These are phyloP conservation scores for Syrista parreyssii DNA, from an alignment of 2,888 invertebrate genomes.

Conservation along the genomic window DNA sequence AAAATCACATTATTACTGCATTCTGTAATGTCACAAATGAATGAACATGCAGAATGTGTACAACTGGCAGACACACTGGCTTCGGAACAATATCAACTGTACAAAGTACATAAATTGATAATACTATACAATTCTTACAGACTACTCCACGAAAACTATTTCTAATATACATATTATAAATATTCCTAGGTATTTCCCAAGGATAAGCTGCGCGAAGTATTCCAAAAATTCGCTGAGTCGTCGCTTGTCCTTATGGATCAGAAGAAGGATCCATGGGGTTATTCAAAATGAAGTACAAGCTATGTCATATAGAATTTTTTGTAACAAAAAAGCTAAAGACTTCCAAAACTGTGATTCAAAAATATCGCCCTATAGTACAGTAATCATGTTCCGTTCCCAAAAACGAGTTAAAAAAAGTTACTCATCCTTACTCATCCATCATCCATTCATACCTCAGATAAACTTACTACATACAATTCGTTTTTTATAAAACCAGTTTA, in stretches of 20 bases:
- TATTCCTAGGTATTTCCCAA: slow-evolving; percentile 72
- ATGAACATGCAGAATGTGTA: slow-evolving; percentile 79
- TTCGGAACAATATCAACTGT: slow-evolving; percentile 81
- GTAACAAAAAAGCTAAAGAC: background rate
- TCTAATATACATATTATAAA: slow-evolving; percentile 11
- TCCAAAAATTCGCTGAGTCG: slow-evolving; percentile 83
- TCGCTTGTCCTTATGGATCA: slow-evolving; percentile 80
- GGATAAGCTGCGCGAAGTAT: slow-evolving; percentile 80
- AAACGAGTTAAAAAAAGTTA: background rate
- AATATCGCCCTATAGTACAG: background rate
- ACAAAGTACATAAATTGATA: slow-evolving; percentile 71
- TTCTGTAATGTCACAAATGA: slow-evolving; percentile 81
- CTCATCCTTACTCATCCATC: background rate
- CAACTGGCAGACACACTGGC: slow-evolving; percentile 84
- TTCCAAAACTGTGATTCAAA: background rate
- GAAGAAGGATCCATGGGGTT: slow-evolving; percentile 87
- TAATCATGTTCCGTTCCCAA: background rate
- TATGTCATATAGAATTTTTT: background rate
- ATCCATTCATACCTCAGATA: background rate
- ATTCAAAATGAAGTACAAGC: slow-evolving; percentile 57
- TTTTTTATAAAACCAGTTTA: slow-evolving; percentile 63
- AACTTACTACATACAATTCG: slow-evolving; percentile 10
- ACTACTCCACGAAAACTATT: slow-evolving; percentile 8
- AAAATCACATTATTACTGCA: slow-evolving; percentile 83
- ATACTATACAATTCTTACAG: slow-evolving; percentile 11